Evolutionary conservation across 2,113 vertebrate genomes (phyloP), one percentile per base, ranked within the genome.

Genomic region (Pachyramphus minor): DNA sequence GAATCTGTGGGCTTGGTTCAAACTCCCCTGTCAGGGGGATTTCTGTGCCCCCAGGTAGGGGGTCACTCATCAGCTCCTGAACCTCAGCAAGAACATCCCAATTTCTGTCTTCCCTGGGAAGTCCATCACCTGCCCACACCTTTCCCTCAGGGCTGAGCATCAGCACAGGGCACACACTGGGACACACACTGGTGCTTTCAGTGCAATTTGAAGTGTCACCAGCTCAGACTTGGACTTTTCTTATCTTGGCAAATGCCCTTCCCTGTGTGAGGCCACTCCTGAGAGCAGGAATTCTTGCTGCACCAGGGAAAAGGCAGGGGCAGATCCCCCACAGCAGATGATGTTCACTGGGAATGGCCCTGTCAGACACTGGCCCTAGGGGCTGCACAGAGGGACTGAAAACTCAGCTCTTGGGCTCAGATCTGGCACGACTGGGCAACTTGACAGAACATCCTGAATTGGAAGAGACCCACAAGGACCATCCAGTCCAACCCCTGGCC

Each of bases 341-440:
- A 42, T 21, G 41, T 14, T n/a, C 25, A 1, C 11, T 8, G 58
- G 33, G 49, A 37, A 10, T 1, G 7, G 3, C 22, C 28, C 42
- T 35, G 27, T 44, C 72, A 28, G 60, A 21, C 58, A 45, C 62
- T 11, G 86, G 7, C 14, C n/a, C 41, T 28, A 25, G 28, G 30
- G 71, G 31, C 45, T 53, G 50, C 14, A 30, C 0, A 8, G 28
- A n/a, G 44, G 23, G 37, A 62, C 27, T 21, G 25, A 20, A 50
- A 53, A 49, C 14, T 14, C 5, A 1, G 25, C 15, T 16, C 78
- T 69, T 12, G 31, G 35, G 31, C 2, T 21, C 13, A 39, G 33
- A 58, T 72, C 45, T 24, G 31, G 22, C 0, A 0, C 2, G 4
- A 31, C 39, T 6, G 11, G 44, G 4, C 66, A 79, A 12, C 56